Evolutionary conservation across 1,140 invertebrate genomes (phyloP).

Genomic region (Teleogryllus occipitalis): DNA sequence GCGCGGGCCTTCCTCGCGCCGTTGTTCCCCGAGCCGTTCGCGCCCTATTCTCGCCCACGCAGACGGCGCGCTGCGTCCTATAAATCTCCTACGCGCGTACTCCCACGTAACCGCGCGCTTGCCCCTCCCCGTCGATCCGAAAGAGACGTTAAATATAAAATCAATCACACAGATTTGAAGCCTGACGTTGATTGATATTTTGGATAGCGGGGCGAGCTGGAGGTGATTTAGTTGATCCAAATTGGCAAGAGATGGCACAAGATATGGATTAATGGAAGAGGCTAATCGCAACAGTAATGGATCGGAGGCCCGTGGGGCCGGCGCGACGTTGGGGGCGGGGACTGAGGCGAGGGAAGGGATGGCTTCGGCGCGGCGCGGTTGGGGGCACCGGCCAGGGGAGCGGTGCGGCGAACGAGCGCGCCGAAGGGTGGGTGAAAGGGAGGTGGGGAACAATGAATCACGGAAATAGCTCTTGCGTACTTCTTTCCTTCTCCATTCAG

Average conservation of each 20-base stretch:
- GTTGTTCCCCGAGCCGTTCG: no score
- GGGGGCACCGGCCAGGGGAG: not conserved
- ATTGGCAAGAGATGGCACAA: constrained; percentile 3
- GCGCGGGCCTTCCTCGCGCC: no score
- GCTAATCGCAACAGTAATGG: constrained; percentile 3
- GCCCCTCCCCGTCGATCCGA: not conserved
- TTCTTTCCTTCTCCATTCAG: not conserved
- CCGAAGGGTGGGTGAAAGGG: not conserved
- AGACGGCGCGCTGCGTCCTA: not conserved
- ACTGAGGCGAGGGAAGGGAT: not conserved
- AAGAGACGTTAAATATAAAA: constrained; percentile 6
- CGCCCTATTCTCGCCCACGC: no score
- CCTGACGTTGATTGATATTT: not conserved
- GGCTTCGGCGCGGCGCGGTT: no score
- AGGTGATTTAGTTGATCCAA: constrained; percentile 4
- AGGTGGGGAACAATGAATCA: not conserved
- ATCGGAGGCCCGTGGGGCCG: not conserved
- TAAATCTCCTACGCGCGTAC: not conserved
- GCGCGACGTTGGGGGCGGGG: no score
- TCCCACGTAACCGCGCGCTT: not conserved
- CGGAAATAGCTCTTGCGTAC: not conserved
- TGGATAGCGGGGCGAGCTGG: not conserved
- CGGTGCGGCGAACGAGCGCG: not conserved
- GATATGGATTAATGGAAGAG: constrained; percentile 1
- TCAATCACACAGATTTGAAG: constrained; percentile 4